A percentile compares a stretch with the other conserved stretches of the same genome.
phyloP scores from a whole-genome alignment of 2,113 vertebrate genomes.

The Lophius piscatorius region DNA sequence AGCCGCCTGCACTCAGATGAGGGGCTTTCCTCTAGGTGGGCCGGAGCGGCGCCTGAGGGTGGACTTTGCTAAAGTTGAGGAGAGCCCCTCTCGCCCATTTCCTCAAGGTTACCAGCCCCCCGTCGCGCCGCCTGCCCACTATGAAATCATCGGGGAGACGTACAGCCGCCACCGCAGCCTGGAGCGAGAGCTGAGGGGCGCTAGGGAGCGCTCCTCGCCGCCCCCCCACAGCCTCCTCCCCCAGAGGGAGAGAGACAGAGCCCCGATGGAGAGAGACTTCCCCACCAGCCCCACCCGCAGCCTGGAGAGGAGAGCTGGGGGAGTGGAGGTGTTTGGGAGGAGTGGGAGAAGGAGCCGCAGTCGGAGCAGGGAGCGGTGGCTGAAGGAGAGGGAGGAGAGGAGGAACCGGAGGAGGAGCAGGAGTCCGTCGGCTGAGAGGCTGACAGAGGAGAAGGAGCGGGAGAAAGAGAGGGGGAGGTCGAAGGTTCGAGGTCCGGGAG shows the following conservation, averaged over 20 bases:
- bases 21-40: constrained; percentile 91
- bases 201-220: constrained; percentile 87
- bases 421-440: constrained; percentile 85
- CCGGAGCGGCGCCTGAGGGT: constrained; percentile 90
- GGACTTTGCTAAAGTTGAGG: constrained; percentile 97
- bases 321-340: constrained; percentile 84
- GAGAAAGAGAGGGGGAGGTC: constrained; percentile 84
- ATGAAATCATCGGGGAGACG: constrained; percentile 86
- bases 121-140: constrained; percentile 83
- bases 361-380: constrained; percentile 91
- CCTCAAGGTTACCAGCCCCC: constrained; percentile 86
- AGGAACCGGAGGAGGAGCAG: constrained; percentile 84
- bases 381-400: constrained; percentile 84
- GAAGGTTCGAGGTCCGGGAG: constrained; percentile 74
- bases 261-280: constrained; percentile 86
- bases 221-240: constrained; percentile 85
- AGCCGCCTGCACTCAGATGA: constrained; percentile 95
- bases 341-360: constrained; percentile 81
- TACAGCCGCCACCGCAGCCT: constrained; percentile 89
- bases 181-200: constrained; percentile 90
- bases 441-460: constrained; percentile 67
- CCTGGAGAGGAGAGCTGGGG: constrained; percentile 81
- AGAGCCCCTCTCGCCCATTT: constrained; percentile 79
- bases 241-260: constrained; percentile 84
- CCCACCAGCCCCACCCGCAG: constrained; percentile 86